These are phyloP conservation scores for Tretioscincus oriximinensis DNA, from an alignment of 2,113 vertebrate species.

Conservation along the genomic window DNA sequence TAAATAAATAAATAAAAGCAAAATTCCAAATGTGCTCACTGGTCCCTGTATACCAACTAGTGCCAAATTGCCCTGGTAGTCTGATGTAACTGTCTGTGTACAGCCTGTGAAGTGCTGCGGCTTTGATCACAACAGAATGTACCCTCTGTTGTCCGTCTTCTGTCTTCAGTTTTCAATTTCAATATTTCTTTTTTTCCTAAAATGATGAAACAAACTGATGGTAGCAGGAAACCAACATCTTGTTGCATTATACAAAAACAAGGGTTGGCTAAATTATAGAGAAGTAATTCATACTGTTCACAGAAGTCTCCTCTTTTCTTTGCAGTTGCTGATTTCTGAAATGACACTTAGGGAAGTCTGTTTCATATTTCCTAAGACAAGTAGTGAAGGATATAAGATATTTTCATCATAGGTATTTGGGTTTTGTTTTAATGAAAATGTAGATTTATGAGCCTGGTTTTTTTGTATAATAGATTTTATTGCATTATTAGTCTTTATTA, in stretches of 20 bases:
- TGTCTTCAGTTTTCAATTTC: not conserved
- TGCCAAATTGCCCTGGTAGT: too few species aligned
- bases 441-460: not conserved
- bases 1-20: too few species aligned
- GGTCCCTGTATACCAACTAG: too few species aligned
- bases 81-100: too few species aligned
- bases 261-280: not conserved
- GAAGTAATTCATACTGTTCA: not conserved
- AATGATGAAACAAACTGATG: not conserved
- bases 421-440: not conserved
- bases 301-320: constrained; percentile 1
- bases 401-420: not conserved
- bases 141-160: too few species aligned
- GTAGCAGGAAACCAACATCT: not conserved
- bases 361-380: not conserved
- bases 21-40: too few species aligned
- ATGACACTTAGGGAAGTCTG: not conserved
- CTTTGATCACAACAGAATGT: not conserved
- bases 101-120: not conserved
- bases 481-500: too few species aligned
- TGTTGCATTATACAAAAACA: not conserved
- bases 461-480: too few species aligned
- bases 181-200: not conserved
- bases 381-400: not conserved
- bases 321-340: not conserved